These are phyloP conservation scores for Cheilosia urbana DNA, from an alignment of 2,888 invertebrate species.

Conservation along the genomic window DNA sequence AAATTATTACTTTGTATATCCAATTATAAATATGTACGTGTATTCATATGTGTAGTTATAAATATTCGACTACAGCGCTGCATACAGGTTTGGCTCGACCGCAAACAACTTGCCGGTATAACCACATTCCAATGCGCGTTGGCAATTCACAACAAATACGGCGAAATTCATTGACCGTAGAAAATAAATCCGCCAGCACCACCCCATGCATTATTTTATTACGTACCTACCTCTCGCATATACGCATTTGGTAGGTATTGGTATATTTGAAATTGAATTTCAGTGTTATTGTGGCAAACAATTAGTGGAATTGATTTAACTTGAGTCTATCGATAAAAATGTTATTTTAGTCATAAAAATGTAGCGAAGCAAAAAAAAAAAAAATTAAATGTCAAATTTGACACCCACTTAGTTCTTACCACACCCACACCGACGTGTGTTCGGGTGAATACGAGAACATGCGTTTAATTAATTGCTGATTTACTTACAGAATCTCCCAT, in stretches of 20 bases:
- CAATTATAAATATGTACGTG: conserved; percentile 13
- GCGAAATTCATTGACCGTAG: conserved; percentile 62
- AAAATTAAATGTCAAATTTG: too few species aligned
- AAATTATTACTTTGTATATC: conserved; percentile 33
- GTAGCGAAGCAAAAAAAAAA: too few species aligned
- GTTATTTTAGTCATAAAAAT: too few species aligned
- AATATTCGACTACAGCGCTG: conserved; percentile 6
- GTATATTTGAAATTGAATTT: conserved; percentile 26
- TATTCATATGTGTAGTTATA: background rate
- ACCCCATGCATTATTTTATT: background rate
- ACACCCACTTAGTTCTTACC: too few species aligned
- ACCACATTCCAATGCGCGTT: conserved; percentile 62
- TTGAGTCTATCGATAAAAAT: background rate
- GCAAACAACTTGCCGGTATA: conserved; percentile 59
- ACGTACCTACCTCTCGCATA: background rate
- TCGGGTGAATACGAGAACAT: too few species aligned
- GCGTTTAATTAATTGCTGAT: too few species aligned
- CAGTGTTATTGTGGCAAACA: conserved; percentile 1
- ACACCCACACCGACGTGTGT: too few species aligned
- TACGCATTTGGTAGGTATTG: background rate
- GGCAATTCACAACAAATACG: conserved; percentile 29
- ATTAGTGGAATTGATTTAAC: conserved; percentile 5
- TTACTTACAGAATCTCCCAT: too few species aligned
- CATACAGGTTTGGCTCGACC: conserved; percentile 36
- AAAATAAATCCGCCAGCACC: conserved; percentile 26